Evolutionary conservation across 2,113 vertebrate genomes (phyloP).

Genomic region (Semnopithecus entellus): DNA sequence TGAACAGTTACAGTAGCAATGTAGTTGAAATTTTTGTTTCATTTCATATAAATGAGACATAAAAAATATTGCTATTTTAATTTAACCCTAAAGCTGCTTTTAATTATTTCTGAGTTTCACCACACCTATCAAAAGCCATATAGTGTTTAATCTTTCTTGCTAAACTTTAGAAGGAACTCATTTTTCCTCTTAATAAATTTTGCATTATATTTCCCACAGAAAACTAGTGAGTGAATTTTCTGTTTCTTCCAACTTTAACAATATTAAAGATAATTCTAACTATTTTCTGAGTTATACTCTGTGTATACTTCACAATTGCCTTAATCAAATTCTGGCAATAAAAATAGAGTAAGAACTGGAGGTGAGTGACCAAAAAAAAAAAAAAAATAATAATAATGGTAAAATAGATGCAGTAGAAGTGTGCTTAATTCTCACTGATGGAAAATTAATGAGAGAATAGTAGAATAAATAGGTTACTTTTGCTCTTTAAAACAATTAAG

Average conservation of each 20-base stretch:
- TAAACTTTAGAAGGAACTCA: slow-evolving; percentile 57
- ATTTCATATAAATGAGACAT: slow-evolving; percentile 62
- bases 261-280: slow-evolving; percentile 8
- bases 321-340: slow-evolving; percentile 24
- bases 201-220: slow-evolving; percentile 63
- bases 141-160: slow-evolving; percentile 60
- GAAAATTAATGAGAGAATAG: not conserved
- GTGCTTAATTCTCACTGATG: not conserved
- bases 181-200: slow-evolving; percentile 54
- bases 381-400: slow-evolving; percentile 40
- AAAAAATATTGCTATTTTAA: slow-evolving; percentile 55
- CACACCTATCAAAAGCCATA: not conserved
- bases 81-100: slow-evolving; percentile 66
- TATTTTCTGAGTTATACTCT: slow-evolving; percentile 47
- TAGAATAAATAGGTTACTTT: not conserved
- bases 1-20: slow-evolving; percentile 41
- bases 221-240: slow-evolving; percentile 49
- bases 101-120: slow-evolving; percentile 69
- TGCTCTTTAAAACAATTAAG: not conserved
- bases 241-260: slow-evolving; percentile 37
- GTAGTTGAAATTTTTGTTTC: slow-evolving; percentile 17
- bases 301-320: not conserved
- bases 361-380: not conserved
- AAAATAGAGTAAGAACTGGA: not conserved
- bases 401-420: not conserved